phyloP scores from a whole-genome alignment of 2,797 vertebrate genomes.

The Neoniphon sammara region DNA sequence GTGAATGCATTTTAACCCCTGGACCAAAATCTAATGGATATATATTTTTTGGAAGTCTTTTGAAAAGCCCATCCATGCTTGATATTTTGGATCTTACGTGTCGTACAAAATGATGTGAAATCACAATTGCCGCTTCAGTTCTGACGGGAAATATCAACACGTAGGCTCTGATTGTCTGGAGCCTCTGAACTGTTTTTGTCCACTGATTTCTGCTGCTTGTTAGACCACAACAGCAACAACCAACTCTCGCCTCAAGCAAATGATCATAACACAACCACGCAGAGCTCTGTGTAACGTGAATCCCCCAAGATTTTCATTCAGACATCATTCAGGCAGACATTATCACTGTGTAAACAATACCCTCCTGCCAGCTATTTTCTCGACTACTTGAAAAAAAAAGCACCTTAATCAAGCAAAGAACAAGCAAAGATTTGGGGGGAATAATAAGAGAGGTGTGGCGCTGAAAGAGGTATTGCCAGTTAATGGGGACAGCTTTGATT shows the following conservation, averaged over 20 bases:
- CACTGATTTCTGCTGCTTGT: not conserved
- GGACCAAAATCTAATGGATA: too few relatives aligned
- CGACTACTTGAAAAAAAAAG: not conserved
- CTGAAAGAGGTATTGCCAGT: not conserved
- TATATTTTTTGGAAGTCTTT: too few relatives aligned
- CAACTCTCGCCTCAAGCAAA: constrained; percentile 13
- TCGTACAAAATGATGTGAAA: too few relatives aligned
- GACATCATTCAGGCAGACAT: constrained; percentile 3
- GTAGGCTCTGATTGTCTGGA: too few relatives aligned
- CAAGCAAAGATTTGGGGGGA: not conserved
- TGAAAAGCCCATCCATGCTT: too few relatives aligned
- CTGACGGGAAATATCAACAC: not conserved
- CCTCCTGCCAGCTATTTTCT: constrained; percentile 1
- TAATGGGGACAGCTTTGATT: not conserved
- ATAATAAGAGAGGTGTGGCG: not conserved
- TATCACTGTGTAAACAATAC: constrained; percentile 26
- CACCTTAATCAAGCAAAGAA: not conserved
- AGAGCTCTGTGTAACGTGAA: not conserved
- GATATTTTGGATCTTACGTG: too few relatives aligned
- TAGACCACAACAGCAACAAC: constrained; percentile 13
- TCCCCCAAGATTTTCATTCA: constrained; percentile 12
- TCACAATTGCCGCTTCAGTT: not conserved
- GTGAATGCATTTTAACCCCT: too few relatives aligned
- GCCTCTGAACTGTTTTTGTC: not conserved
- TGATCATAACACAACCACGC: not conserved